These are phyloP conservation scores for Equus przewalskii DNA, from an alignment of 2,113 vertebrate species.

Conservation along the genomic window DNA sequence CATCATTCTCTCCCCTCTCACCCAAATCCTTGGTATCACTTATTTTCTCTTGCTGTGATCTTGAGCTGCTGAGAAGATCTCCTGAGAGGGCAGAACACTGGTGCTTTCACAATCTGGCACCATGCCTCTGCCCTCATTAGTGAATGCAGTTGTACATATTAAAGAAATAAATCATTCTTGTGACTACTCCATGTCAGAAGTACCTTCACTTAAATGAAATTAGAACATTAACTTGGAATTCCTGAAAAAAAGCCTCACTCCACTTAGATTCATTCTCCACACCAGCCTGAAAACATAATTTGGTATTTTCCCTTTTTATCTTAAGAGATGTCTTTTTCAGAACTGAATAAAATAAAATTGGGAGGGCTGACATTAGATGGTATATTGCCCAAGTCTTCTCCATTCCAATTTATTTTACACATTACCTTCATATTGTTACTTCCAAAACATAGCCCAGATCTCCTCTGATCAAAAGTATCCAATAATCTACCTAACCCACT, in stretches of 20 bases:
- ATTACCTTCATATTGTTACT: background rate
- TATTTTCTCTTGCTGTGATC: conserved; percentile 67
- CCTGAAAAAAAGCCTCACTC: background rate
- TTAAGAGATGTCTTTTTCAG: background rate
- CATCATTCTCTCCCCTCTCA: background rate
- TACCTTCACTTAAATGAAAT: conserved; percentile 70
- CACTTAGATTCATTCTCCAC: background rate
- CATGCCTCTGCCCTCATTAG: conserved; percentile 73
- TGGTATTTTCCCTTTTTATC: background rate
- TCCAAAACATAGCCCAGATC: background rate
- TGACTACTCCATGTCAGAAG: conserved; percentile 62
- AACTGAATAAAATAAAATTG: conserved; percentile 32
- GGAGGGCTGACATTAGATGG: background rate
- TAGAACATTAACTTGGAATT: conserved; percentile 61
- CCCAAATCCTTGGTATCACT: background rate
- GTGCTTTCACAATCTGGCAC: conserved; percentile 64
- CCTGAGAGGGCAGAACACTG: conserved; percentile 46
- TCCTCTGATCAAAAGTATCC: background rate
- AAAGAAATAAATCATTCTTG: conserved; percentile 81
- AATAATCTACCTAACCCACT: background rate
- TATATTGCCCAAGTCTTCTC: background rate
- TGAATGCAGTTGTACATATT: conserved; percentile 71
- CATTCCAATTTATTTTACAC: background rate
- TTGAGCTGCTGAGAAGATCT: conserved; percentile 51
- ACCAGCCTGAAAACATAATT: background rate